Evolutionary conservation across 2,797 vertebrate genomes (phyloP).

Genomic region (Clarias pachynema): DNA sequence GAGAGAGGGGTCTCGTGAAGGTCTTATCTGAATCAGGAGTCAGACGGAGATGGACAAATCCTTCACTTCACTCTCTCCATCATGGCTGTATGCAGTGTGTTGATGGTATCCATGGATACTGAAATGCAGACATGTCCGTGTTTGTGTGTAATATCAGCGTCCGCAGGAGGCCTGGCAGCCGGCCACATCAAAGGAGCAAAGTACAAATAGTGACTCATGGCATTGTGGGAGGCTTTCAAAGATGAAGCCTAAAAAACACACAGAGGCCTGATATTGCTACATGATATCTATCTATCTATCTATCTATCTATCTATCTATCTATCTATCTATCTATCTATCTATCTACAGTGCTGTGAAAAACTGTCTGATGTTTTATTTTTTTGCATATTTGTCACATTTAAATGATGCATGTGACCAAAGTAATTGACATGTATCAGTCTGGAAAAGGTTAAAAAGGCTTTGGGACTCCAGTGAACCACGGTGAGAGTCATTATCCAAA

Average conservation of each 20-base stretch:
- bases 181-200: constrained; percentile 18
- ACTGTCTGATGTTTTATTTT: too few relatives aligned
- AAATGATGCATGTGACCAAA: too few relatives aligned
- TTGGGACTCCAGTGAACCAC: too few relatives aligned
- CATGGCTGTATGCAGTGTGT: constrained; percentile 30
- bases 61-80: constrained; percentile 2
- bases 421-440: too few relatives aligned
- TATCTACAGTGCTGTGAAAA: background rate
- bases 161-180: constrained; percentile 19
- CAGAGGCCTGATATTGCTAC: background rate
- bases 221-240: constrained; percentile 2
- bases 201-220: background rate
- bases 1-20: background rate
- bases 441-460: too few relatives aligned
- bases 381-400: too few relatives aligned
- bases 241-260: background rate
- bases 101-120: constrained; percentile 56
- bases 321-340: background rate
- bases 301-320: background rate
- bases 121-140: constrained; percentile 5
- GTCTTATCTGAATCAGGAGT: constrained; percentile 10
- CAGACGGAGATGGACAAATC: background rate
- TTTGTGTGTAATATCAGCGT: constrained; percentile 44
- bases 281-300: background rate
- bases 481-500: too few relatives aligned